phyloP scores from a whole-genome alignment of 1,140 invertebrate genomes.

The Theocolax elegans region DNA sequence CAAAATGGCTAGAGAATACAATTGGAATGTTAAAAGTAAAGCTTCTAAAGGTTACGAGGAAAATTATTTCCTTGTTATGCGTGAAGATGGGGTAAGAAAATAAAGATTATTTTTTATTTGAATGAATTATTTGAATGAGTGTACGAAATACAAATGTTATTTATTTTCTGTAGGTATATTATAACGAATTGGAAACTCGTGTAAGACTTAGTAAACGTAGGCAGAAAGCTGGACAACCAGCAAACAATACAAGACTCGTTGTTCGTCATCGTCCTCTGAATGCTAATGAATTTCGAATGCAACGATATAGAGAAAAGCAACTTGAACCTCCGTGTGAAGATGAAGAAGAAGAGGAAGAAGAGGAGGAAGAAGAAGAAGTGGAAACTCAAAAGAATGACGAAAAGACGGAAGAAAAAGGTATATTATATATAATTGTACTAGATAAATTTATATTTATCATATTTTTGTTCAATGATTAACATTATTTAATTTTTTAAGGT shows the following conservation, averaged over 20 bases:
- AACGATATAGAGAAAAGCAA: conserved; percentile 86
- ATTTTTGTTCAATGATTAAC: conserved; percentile 22
- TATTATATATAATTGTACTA: no score
- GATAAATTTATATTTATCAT: no score
- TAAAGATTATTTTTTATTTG: not conserved
- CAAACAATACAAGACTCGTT: conserved; percentile 85
- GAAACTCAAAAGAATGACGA: conserved; percentile 57
- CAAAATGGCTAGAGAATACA: conserved; percentile 94
- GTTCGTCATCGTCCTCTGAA: conserved; percentile 92
- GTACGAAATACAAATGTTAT: no score
- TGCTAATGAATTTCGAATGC: conserved; percentile 86
- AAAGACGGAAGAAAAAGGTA: conserved; percentile 57
- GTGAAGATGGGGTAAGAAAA: conserved; percentile 78
- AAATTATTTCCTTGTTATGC: conserved; percentile 96
- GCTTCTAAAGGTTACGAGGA: conserved; percentile 97
- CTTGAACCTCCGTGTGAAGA: conserved; percentile 88
- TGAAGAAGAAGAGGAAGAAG: conserved; percentile 74
- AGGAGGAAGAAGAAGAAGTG: conserved; percentile 59
- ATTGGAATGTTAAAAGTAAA: conserved; percentile 99
- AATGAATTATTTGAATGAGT: not conserved
- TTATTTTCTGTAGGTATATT: conserved; percentile 81
- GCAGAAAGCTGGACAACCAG: conserved; percentile 78
- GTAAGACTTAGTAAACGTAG: conserved; percentile 91
- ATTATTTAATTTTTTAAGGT: conserved; percentile 14
- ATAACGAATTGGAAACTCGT: conserved; percentile 96